Conservation (phyloP, 1,140 invertebrate genomes). For the Megalopta genalis region DNA sequence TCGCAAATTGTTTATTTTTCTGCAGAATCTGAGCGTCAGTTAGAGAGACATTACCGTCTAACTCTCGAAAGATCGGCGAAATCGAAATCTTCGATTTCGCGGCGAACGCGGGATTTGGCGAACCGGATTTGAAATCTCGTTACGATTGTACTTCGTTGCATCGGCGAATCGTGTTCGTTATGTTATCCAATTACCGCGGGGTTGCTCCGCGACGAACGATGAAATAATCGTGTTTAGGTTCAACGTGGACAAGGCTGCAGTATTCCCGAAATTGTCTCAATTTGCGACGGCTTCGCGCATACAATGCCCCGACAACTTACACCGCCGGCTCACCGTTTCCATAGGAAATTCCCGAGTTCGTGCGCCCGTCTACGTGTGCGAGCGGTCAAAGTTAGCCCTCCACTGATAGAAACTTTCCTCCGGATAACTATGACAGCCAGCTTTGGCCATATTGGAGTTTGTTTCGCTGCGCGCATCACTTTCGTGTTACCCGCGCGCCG, state of each 20-base stretch:
- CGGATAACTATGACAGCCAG: conserved; percentile 37
- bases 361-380: conserved; percentile 10
- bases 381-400: conserved; percentile 32
- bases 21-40: too few relatives aligned
- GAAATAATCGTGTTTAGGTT: conserved; percentile 43
- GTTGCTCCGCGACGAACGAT: conserved; percentile 14
- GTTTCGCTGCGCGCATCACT: neutral
- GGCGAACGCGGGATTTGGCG: neutral
- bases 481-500: neutral
- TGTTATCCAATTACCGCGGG: neutral
- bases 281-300: conserved; percentile 28
- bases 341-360: conserved; percentile 17
- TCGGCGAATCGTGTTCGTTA: neutral
- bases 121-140: neutral
- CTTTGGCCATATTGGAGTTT: conserved; percentile 22
- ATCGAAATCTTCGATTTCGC: too few relatives aligned
- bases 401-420: conserved; percentile 48
- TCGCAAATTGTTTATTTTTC: too few relatives aligned
- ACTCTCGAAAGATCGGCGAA: too few relatives aligned
- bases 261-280: conserved; percentile 46
- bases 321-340: conserved; percentile 12
- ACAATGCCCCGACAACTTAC: conserved; percentile 33
- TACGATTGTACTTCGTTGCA: neutral
- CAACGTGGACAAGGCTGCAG: conserved; percentile 21
- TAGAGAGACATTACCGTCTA: too few relatives aligned